Percentiles rank a stretch among this genome's conserved stretches.
These are phyloP conservation scores for Oncorhynchus tshawytscha DNA, from an alignment of 2,113 vertebrate genomes.

Conservation along the genomic window DNA sequence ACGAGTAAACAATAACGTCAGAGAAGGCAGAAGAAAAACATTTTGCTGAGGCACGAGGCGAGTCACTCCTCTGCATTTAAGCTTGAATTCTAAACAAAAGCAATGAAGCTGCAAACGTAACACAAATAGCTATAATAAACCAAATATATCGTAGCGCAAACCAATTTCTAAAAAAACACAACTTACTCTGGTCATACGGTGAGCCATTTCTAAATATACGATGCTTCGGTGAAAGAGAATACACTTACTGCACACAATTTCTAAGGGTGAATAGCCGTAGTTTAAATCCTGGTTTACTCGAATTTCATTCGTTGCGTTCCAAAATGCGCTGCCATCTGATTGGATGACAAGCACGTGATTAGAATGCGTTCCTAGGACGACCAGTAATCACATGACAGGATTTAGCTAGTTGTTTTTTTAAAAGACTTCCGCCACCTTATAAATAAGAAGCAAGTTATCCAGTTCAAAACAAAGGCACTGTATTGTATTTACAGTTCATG, in stretches of 20 bases:
- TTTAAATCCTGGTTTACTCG: conserved; percentile 74
- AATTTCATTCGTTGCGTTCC: conserved; percentile 63
- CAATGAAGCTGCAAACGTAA: not conserved
- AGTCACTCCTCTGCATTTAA: not conserved
- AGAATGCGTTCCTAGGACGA: conserved; percentile 65
- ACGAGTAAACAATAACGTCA: no score
- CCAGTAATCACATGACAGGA: conserved; percentile 35
- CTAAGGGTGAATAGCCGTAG: not conserved
- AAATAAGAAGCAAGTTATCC: not conserved
- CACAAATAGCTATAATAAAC: no score
- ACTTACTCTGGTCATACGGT: conserved; percentile 67
- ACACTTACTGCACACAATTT: not conserved
- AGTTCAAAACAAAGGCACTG: no score
- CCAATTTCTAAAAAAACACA: not conserved
- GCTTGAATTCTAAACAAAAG: not conserved
- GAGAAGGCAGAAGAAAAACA: conserved; percentile 4
- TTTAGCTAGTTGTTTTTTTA: not conserved
- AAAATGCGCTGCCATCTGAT: conserved; percentile 42
- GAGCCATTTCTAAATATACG: conserved; percentile 62
- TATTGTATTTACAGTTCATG: not conserved
- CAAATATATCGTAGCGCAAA: not conserved
- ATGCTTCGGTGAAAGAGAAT: not conserved
- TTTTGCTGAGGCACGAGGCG: not conserved
- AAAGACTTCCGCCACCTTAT: not conserved
- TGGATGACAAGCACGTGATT: conserved; percentile 57